A percentile compares a stretch with the other conserved stretches of the same genome.
Evolutionary conservation across 2,113 vertebrate species (phyloP).

Genomic region (Bettongia penicillata): DNA sequence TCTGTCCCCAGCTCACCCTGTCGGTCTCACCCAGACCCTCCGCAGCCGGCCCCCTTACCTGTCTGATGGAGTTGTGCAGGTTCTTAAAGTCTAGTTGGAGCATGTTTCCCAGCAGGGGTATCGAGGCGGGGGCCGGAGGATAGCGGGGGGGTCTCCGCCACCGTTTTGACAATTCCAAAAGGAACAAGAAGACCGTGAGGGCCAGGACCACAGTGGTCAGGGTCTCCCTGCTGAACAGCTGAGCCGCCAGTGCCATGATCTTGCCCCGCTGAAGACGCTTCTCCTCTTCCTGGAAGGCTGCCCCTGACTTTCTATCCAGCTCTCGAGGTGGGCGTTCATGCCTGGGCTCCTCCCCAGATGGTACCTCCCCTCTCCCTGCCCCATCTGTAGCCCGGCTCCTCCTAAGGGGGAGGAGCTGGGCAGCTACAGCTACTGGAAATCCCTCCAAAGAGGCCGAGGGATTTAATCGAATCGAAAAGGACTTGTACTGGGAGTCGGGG

Average conservation of each 20-base stretch:
- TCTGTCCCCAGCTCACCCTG: neutral
- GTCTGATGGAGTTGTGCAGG: neutral
- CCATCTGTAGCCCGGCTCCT: neutral
- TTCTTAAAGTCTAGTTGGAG: conserved; percentile 63
- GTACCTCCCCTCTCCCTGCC: neutral
- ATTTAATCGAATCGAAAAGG: no score
- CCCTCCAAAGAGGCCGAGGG: no score
- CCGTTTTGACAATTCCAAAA: conserved; percentile 80
- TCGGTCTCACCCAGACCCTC: fast-evolving
- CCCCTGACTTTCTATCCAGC: no score
- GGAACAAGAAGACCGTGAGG: conserved; percentile 68
- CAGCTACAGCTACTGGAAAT: no score
- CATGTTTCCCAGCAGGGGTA: conserved; percentile 82
- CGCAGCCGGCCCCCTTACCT: conserved; percentile 67
- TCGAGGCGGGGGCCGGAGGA: conserved; percentile 69
- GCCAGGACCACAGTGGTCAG: conserved; percentile 48
- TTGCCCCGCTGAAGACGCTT: neutral
- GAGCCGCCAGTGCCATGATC: neutral
- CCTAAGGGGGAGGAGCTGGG: neutral
- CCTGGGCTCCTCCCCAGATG: neutral
- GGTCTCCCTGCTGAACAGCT: neutral
- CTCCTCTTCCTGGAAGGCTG: neutral
- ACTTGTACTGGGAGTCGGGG: no score
- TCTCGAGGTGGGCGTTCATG: neutral
- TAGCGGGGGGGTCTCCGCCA: conserved; percentile 68